phyloP scores from a whole-genome alignment of 2,797 vertebrate species.

The Spheniscus humboldti region DNA sequence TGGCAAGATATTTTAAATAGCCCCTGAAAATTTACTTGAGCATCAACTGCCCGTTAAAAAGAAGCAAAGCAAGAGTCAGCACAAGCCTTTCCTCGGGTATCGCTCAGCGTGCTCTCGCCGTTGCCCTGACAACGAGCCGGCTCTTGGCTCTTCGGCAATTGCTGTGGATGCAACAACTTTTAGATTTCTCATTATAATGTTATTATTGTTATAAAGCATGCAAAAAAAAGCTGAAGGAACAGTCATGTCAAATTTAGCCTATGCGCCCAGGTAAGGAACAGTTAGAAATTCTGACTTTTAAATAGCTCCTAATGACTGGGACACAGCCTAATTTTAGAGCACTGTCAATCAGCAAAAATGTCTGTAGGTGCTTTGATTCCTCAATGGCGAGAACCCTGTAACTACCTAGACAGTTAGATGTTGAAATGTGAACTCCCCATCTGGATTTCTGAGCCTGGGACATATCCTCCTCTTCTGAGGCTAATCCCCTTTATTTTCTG shows the following conservation, averaged over 20 bases:
- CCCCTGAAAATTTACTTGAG: constrained; percentile 29
- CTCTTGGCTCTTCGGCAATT: neutral
- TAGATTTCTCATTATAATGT: constrained; percentile 9
- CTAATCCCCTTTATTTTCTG: neutral
- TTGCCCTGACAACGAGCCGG: constrained; percentile 69
- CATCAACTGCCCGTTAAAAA: neutral
- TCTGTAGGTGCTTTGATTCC: neutral
- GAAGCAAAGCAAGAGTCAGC: constrained; percentile 15
- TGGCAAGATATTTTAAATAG: neutral
- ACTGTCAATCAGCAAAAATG: neutral
- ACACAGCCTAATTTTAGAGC: neutral
- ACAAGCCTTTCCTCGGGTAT: constrained; percentile 2
- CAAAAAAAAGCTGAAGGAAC: neutral
- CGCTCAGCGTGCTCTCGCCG: neutral
- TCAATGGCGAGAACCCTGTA: neutral
- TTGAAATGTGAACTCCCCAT: neutral
- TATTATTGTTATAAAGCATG: neutral
- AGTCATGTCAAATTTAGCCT: neutral
- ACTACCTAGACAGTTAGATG: neutral
- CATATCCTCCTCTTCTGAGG: neutral
- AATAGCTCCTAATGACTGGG: neutral
- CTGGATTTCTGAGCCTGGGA: neutral
- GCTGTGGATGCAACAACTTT: neutral
- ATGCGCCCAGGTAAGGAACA: neutral
- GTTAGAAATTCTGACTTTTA: constrained; percentile 6